Conservation (phyloP, 1,140 invertebrate species). For the Ganaspis sp. region DNA sequence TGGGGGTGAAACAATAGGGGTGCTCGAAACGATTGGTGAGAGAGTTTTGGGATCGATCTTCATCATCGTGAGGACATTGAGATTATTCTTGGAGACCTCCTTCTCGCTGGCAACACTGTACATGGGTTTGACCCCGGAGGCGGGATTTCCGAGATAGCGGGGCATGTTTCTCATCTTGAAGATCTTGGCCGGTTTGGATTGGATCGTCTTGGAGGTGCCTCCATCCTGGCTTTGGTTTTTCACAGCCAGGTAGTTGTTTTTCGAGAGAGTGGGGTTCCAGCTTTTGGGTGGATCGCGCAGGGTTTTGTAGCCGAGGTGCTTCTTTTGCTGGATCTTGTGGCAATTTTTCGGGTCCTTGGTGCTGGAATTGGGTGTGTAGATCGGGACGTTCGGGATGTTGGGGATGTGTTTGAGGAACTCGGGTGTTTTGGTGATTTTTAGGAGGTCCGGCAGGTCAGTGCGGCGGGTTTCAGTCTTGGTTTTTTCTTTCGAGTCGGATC, state of each 20-base stretch:
- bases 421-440: constrained; percentile 70
- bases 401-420: constrained; percentile 60
- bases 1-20: constrained; percentile 69
- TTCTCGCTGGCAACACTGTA: constrained; percentile 74
- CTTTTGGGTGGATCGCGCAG: constrained; percentile 77
- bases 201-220: constrained; percentile 60
- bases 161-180: constrained; percentile 80
- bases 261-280: constrained; percentile 79
- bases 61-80: constrained; percentile 71
- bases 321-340: constrained; percentile 51
- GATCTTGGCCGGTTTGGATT: constrained; percentile 77
- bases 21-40: constrained; percentile 73
- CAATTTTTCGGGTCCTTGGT: constrained; percentile 37
- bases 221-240: constrained; percentile 72
- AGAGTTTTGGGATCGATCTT: constrained; percentile 81
- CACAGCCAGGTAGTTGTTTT: constrained; percentile 73
- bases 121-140: constrained; percentile 80
- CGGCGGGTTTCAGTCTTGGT: constrained; percentile 65
- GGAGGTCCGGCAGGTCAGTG: constrained; percentile 69
- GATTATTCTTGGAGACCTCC: constrained; percentile 65
- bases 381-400: constrained; percentile 71
- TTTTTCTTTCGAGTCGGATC: constrained; percentile 73
- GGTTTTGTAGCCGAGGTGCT: constrained; percentile 77
- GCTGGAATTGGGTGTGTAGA: constrained; percentile 65
- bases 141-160: constrained; percentile 79